These are phyloP conservation scores for Sparidentex hasta DNA, from an alignment of 2,797 vertebrate species.

Conservation along the genomic window DNA sequence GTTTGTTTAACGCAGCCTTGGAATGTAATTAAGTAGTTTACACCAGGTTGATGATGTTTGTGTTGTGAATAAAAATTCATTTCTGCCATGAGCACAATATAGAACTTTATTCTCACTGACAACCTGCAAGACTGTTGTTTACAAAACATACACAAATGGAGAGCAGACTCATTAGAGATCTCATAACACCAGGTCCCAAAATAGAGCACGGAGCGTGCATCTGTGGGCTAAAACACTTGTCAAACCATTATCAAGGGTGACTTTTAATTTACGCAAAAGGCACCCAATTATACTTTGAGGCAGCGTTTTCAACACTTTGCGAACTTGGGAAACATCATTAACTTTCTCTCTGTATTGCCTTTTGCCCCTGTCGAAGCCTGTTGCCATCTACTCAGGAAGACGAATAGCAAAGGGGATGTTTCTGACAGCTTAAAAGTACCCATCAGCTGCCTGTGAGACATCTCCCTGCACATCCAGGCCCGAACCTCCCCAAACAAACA, in stretches of 20 bases:
- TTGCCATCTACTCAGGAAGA: slow-evolving; percentile 64
- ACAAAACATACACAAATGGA: slow-evolving; percentile 63
- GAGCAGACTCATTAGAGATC: slow-evolving; percentile 61
- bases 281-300: slow-evolving; percentile 61
- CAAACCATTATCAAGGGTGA: slow-evolving; percentile 37
- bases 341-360: slow-evolving; percentile 57
- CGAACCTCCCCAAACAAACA: slow-evolving; percentile 90
- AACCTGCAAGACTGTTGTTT: slow-evolving; percentile 59
- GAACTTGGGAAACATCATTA: slow-evolving; percentile 61
- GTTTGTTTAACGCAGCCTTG: slow-evolving; percentile 53
- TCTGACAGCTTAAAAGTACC: slow-evolving; percentile 87
- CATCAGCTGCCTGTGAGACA: slow-evolving; percentile 83
- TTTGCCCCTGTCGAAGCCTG: slow-evolving; percentile 62
- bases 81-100: slow-evolving; percentile 22
- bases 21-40: slow-evolving; percentile 69
- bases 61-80: slow-evolving; percentile 40
- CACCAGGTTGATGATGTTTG: slow-evolving; percentile 55
- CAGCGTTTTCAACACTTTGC: slow-evolving; percentile 42
- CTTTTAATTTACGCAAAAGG: slow-evolving; percentile 68
- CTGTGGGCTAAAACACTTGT: slow-evolving; percentile 46
- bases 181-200: slow-evolving; percentile 34
- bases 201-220: slow-evolving; percentile 33
- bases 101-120: slow-evolving; percentile 49
- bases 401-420: slow-evolving; percentile 70
- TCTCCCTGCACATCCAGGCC: slow-evolving; percentile 86